Base-by-base conservation (phyloP, 1,140 invertebrate species). In the Chionoecetes opilio region DNA sequence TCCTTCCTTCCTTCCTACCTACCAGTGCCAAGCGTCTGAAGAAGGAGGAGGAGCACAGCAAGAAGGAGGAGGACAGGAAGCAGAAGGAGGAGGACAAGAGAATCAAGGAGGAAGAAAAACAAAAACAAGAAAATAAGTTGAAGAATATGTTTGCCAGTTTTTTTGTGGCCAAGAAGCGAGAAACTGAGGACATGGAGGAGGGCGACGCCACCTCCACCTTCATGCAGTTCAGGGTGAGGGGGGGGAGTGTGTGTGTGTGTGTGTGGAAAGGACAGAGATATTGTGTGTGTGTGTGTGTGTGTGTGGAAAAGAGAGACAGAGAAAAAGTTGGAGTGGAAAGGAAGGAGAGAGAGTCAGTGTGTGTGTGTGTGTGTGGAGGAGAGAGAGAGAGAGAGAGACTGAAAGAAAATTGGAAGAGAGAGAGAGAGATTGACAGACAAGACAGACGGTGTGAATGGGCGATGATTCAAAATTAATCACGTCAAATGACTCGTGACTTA, bases 121-220 rank as follows among this genome's bases (percentile, higher is more conserved):
- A 82, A n/a, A 82, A 84, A 29, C 14, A 92, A 34, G 63, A 92
- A 0, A 32, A 82, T 29, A 84, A 84, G 17, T 26, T 92, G 9
- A 92, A 92, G 63, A 21, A 82, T 3, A 82, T n/a, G 82, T 93
- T 86, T 86, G 82, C 38, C 82, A 46, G 82, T 38, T 93, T 93
- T 38, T 91, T 91, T 17, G 41, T 91, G 46, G 89, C 89, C 14
- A 91, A 91, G 46, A 41, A 97, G 97, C 96, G 97, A 97, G 95
- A 87, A 96, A 6, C 96, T 96, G 96, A 95, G 96, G 93, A 96
- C 97, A 84, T 97, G 96, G 87, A 97, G 97, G 96, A 97, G 96
- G 94, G 89, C 93, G 96, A n/a, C 97, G 90, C 35, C 6, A 41
- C 75, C 0, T 82, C 82, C 3, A 82, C 32, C 31, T 93, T 93